Conservation (phyloP, 2,113 vertebrate species). For the Rhinopomastus cyanomelas region DNA sequence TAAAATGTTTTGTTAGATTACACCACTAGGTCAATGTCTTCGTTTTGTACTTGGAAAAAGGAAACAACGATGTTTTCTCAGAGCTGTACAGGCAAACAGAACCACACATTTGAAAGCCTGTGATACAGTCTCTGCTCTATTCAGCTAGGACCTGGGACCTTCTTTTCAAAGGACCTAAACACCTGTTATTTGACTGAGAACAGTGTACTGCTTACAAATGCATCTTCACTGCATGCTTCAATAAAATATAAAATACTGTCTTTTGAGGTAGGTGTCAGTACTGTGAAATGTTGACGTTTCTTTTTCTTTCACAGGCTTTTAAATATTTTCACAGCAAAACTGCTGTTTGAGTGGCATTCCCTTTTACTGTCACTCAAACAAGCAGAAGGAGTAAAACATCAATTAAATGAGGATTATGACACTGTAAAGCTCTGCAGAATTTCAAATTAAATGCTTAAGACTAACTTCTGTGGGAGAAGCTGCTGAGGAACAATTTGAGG, state of each 20-base stretch:
- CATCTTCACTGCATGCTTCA: background rate
- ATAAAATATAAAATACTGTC: background rate
- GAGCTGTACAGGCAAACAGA: background rate
- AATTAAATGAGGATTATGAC: slow-evolving; percentile 34
- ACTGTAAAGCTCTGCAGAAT: background rate
- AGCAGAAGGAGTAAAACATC: slow-evolving; percentile 46
- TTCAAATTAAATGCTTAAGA: slow-evolving; percentile 38
- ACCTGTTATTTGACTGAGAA: background rate
- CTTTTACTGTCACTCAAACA: slow-evolving; percentile 26
- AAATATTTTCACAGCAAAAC: slow-evolving; percentile 19
- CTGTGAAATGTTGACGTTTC: slow-evolving; percentile 13
- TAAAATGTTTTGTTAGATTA: background rate
- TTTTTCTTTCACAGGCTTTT: background rate
- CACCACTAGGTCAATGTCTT: background rate
- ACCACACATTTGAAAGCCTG: background rate
- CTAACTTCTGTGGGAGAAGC: background rate
- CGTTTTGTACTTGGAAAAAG: background rate
- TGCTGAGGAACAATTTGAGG: background rate
- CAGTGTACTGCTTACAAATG: background rate
- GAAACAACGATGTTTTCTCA: background rate
- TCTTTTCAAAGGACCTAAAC: background rate
- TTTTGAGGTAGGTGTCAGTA: background rate
- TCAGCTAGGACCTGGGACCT: background rate
- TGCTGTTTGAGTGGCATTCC: slow-evolving; percentile 48
- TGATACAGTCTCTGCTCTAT: background rate